Conservation (phyloP, 1,140 invertebrate genomes). For the Radopholus similis region DNA sequence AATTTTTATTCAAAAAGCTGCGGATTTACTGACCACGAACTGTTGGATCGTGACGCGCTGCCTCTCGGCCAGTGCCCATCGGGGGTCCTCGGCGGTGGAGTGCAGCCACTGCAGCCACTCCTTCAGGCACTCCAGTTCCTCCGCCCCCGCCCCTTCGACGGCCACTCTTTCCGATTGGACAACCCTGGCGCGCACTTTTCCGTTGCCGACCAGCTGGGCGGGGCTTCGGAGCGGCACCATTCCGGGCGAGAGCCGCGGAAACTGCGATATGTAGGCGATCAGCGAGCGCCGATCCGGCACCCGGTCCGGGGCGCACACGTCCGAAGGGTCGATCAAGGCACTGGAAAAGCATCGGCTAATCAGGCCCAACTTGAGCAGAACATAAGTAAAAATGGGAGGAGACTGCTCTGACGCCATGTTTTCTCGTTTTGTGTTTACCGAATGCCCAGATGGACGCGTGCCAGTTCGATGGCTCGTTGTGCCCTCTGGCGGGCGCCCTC, state of each 20-base stretch:
- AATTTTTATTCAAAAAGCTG: too few species aligned
- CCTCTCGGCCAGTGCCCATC: neutral
- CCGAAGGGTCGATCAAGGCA: slow-evolving; percentile 75
- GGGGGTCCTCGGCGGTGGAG: slow-evolving; percentile 17
- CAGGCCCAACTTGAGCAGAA: too few species aligned
- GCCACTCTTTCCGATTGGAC: neutral
- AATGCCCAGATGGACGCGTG: slow-evolving; percentile 81
- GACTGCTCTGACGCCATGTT: too few species aligned
- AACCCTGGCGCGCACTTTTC: neutral
- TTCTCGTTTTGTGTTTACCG: slow-evolving; percentile 60
- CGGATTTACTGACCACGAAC: too few species aligned
- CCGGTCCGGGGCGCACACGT: slow-evolving; percentile 84
- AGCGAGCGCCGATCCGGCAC: slow-evolving; percentile 94
- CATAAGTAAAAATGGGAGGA: too few species aligned
- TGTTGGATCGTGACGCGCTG: neutral
- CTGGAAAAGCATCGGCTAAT: slow-evolving; percentile 1
- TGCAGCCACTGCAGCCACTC: neutral
- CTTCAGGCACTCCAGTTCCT: neutral
- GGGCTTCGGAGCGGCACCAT: neutral
- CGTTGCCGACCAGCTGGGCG: neutral
- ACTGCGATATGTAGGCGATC: slow-evolving; percentile 99
- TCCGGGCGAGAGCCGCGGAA: slow-evolving; percentile 66
- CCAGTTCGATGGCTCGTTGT: slow-evolving; percentile 87
- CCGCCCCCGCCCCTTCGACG: neutral
- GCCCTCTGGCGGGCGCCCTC: slow-evolving; percentile 68